Evolutionary conservation across 2,113 vertebrate species (phyloP), one percentile per base, ranked within the genome.

Genomic region (Coptodon bakossiorum): DNA sequence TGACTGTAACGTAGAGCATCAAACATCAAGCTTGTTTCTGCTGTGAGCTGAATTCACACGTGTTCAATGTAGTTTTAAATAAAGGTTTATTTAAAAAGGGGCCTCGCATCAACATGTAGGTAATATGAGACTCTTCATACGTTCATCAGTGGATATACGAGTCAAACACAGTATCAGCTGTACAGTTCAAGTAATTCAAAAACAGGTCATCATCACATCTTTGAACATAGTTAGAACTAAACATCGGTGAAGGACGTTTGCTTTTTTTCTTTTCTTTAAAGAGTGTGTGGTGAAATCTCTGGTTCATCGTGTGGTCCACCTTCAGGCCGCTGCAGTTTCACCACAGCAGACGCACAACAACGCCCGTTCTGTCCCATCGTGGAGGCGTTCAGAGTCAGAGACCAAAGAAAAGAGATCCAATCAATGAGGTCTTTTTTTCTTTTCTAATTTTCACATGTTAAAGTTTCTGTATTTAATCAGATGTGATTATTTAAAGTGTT

Each of bases 131-230:
- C 17, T 2, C 16, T 36, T 63, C 17, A 63, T 63, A 61, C 29
- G 2, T 61, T 61, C 29, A 19, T 34, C 59, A n/a, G 59, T 63
- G 31, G 59, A 36, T 7, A 7, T 36, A 66, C 3, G 3, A 66
- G 31, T 61, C 61, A 0, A 3, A 36, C 17, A 19, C 17, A 2
- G 61, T 12, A 12, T 66, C 61, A 36, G 17, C 31, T 63, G 31
- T 63, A n/a, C 59, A 63, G 31, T n/a, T 36, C 59, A 63, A 34
- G 9, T 63, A 63, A 63, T 34, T 63, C 17, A 63, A 63, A 36
- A 63, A n/a, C 59, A 63, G 16, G 31, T 36, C 6, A n/a, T 63
- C 31, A 0, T 63, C 31, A 1, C 59, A 36, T 2, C 59, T 36
- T 63, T n/a, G 59, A 17, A 36, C 29, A 19, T 63, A n/a, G n/a